These are phyloP conservation scores for Gallinago jamesoni DNA, from an alignment of 2,113 vertebrate species.

Conservation along the genomic window DNA sequence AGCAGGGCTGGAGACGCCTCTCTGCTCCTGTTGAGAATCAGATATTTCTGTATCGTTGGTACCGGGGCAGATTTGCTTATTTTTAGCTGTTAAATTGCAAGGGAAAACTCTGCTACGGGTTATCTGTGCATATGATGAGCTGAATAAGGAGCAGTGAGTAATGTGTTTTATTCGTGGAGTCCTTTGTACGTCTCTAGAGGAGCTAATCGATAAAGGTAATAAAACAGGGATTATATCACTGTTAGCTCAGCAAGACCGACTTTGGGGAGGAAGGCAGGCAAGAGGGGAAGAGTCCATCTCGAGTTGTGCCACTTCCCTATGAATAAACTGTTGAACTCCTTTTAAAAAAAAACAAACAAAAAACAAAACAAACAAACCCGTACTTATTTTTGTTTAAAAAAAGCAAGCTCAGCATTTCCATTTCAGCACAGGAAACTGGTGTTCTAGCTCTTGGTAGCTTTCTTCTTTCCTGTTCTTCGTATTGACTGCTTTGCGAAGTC, in stretches of 20 bases:
- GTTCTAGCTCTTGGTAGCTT: background rate
- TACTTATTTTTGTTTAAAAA: background rate
- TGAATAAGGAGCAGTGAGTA: background rate
- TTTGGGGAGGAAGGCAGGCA: background rate
- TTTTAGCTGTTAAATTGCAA: background rate
- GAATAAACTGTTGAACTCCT: background rate
- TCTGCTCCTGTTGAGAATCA: background rate
- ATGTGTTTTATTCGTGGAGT: background rate
- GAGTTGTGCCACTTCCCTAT: background rate
- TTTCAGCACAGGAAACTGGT: background rate
- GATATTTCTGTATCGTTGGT: background rate
- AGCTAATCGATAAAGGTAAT: background rate
- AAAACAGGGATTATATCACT: background rate
- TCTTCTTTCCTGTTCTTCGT: background rate
- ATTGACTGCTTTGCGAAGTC: background rate
- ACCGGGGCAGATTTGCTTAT: background rate
- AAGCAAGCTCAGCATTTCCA: background rate
- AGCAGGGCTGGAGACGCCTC: fast-evolving
- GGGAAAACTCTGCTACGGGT: background rate
- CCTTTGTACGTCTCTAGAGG: background rate
- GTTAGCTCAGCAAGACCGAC: background rate
- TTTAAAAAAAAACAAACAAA: background rate
- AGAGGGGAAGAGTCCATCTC: background rate
- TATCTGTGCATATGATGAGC: background rate
- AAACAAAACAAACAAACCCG: no score